phyloP scores from a whole-genome alignment of 1,140 invertebrate genomes.

The Zaprionus nigranus region DNA sequence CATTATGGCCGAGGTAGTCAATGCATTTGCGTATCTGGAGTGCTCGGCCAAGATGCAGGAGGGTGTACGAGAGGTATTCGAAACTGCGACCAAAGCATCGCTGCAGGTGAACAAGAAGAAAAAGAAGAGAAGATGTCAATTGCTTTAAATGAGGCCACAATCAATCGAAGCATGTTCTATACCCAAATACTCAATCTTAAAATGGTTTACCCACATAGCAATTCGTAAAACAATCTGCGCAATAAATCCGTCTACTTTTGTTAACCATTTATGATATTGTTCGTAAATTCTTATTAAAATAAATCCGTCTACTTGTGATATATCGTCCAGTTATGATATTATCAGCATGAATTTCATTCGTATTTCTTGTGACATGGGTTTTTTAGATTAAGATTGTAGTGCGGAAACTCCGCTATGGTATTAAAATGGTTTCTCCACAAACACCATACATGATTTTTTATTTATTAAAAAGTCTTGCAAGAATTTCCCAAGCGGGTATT shows the following conservation, averaged over 20 bases:
- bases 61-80: constrained; percentile 99
- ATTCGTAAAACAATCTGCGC: background rate
- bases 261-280: background rate
- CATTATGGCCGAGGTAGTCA: constrained; percentile 99
- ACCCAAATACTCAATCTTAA: background rate
- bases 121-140: constrained; percentile 89
- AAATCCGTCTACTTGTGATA: background rate
- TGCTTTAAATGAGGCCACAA: constrained; percentile 87
- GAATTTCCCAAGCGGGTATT: background rate
- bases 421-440: background rate
- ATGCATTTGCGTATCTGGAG: constrained; percentile 99
- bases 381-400: background rate
- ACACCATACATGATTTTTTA: background rate
- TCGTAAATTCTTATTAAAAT: background rate
- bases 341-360: background rate
- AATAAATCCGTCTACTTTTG: background rate
- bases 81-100: constrained; percentile 98
- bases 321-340: background rate
- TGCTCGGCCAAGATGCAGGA: constrained; percentile 99
- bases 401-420: background rate
- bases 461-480: background rate
- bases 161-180: background rate
- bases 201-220: background rate
- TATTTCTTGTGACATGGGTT: background rate
- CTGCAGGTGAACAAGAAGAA: constrained; percentile 96